A percentile compares a stretch with the other conserved stretches of the same genome.
phyloP scores from a whole-genome alignment of 2,113 vertebrate species.

The Oryzias celebensis region DNA sequence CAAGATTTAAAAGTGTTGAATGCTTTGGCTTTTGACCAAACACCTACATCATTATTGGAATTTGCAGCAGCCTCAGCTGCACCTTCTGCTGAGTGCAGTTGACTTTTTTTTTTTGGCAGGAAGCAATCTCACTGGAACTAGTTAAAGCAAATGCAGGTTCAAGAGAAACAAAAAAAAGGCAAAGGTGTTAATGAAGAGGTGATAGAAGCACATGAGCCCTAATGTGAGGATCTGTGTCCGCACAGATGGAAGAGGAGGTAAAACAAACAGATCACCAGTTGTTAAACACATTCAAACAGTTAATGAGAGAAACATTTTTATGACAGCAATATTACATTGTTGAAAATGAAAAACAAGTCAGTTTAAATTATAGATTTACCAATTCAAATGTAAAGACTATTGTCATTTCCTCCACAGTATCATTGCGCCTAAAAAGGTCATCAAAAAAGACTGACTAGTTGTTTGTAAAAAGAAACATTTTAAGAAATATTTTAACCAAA shows the following conservation, averaged over 20 bases:
- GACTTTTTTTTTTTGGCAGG: background rate
- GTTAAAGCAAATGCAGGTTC: background rate
- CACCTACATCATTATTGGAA: background rate
- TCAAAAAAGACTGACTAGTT: too few species aligned
- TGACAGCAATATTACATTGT: too few species aligned
- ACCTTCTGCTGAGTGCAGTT: background rate
- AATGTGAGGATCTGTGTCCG: background rate
- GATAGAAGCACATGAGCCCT: background rate
- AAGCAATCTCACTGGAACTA: background rate
- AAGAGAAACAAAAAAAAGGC: background rate
- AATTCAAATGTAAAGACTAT: too few species aligned
- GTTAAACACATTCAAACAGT: too few species aligned
- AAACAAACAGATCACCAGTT: too few species aligned
- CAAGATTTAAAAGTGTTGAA: constrained; percentile 1
- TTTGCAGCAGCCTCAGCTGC: background rate
- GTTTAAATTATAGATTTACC: too few species aligned
- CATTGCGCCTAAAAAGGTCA: too few species aligned
- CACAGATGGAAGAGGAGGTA: background rate
- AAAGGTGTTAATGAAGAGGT: background rate
- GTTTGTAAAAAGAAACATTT: too few species aligned
- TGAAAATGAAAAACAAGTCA: too few species aligned
- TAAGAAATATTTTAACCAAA: too few species aligned
- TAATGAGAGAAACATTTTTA: too few species aligned
- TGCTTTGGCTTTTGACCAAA: background rate
- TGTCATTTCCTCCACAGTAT: too few species aligned